Percentiles rank a stretch among this genome's conserved stretches.
Evolutionary conservation across 2,797 vertebrate species (phyloP).

Genomic region (Adelosebastes latens): DNA sequence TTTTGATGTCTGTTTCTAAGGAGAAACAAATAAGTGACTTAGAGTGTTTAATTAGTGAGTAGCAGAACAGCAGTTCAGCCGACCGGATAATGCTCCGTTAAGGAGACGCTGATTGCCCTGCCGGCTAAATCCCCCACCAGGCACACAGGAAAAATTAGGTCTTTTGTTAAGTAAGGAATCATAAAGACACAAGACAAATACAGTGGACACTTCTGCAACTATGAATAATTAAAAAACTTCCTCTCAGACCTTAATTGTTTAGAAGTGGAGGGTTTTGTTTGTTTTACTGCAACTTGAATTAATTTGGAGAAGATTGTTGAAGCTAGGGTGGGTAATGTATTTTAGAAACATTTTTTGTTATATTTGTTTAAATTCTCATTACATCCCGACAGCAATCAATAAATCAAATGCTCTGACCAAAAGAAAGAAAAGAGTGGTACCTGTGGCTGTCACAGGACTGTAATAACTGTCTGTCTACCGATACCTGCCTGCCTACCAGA

Average conservation of each 20-base stretch:
- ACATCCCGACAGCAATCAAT: too few species aligned
- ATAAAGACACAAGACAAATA: neutral
- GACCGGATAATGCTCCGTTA: conserved; percentile 51
- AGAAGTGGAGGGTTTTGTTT: neutral
- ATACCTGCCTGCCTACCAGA: too few species aligned
- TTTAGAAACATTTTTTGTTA: too few species aligned
- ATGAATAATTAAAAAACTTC: neutral
- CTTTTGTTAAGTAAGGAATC: conserved; percentile 46
- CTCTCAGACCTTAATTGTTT: neutral
- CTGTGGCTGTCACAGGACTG: too few species aligned
- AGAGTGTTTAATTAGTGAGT: conserved; percentile 51
- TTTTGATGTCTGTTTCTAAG: conserved; percentile 57
- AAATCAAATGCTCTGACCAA: too few species aligned
- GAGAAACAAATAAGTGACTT: conserved; percentile 65
- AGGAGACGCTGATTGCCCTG: conserved; percentile 68
- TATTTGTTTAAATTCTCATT: too few species aligned
- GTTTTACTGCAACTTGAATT: neutral
- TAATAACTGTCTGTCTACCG: too few species aligned
- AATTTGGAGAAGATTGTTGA: neutral
- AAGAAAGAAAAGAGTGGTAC: too few species aligned
- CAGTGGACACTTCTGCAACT: neutral
- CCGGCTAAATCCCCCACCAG: conserved; percentile 36
- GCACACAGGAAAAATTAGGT: conserved; percentile 25
- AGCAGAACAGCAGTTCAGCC: conserved; percentile 45
- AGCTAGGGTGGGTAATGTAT: neutral